phyloP scores from a whole-genome alignment of 2,888 invertebrate genomes.

The Phanerotoma sp. region DNA sequence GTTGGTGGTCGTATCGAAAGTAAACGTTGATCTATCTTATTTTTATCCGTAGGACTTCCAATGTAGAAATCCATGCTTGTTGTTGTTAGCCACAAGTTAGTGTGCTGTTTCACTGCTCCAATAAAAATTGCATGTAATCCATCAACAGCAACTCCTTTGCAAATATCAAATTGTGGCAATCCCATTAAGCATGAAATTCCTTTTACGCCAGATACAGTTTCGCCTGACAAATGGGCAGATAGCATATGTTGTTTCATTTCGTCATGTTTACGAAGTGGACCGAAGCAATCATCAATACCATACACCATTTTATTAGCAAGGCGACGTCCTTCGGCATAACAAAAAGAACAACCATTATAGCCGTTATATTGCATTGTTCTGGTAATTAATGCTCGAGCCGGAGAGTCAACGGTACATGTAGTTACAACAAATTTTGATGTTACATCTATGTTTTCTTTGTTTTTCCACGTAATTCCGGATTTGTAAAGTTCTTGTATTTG shows the following conservation, averaged over 20 bases:
- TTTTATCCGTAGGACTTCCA: neutral
- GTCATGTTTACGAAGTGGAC: neutral
- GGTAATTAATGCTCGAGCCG: constrained; percentile 16
- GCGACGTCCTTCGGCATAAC: constrained; percentile 9
- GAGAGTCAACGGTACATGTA: constrained; percentile 21
- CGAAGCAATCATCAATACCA: neutral
- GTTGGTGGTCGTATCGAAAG: too few species aligned
- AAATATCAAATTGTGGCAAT: constrained; percentile 9
- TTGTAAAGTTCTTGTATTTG: constrained; percentile 7
- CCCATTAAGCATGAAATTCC: neutral
- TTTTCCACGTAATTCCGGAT: constrained; percentile 21
- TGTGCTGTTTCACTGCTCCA: neutral
- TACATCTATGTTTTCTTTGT: neutral
- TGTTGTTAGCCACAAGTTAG: neutral
- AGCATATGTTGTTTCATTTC: neutral
- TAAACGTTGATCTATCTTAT: too few species aligned
- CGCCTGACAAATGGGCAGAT: neutral
- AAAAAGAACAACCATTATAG: constrained; percentile 24
- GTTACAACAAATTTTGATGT: constrained; percentile 16
- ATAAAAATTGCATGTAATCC: constrained; percentile 10
- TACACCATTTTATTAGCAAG: neutral
- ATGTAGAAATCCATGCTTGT: neutral
- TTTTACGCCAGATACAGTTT: neutral
- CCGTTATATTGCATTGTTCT: constrained; percentile 29
- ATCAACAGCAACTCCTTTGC: constrained; percentile 11